Conservation (phyloP, 2,113 vertebrate species). For the Damaliscus lunatus region DNA sequence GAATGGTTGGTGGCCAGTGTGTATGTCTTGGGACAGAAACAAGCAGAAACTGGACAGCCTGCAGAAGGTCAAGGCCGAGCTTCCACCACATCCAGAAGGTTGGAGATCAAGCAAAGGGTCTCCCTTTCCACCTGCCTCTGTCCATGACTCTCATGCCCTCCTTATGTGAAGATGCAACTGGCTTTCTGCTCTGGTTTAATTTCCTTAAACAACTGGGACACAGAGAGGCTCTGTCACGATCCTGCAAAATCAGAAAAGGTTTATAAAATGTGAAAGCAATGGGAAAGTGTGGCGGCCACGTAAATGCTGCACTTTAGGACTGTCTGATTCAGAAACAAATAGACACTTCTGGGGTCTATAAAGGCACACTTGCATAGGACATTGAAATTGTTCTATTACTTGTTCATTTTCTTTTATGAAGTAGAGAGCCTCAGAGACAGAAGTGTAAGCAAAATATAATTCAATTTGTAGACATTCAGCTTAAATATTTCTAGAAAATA, state of each 20-base stretch:
- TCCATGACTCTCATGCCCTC: too few relatives aligned
- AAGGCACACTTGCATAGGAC: accelerated
- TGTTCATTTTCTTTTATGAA: not conserved
- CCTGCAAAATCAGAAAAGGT: not conserved
- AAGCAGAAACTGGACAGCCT: not conserved
- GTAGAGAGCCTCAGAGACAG: not conserved
- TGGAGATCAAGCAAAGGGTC: not conserved
- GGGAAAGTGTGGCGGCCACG: not conserved
- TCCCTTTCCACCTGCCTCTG: not conserved
- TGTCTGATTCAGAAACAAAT: not conserved
- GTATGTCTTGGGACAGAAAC: not conserved
- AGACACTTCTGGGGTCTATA: not conserved
- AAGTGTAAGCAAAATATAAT: not conserved
- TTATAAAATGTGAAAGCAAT: not conserved
- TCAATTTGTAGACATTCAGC: not conserved
- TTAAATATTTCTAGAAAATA: not conserved
- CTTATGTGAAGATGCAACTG: not conserved
- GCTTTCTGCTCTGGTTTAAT: not conserved
- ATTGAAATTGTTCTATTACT: not conserved
- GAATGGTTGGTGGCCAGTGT: not conserved
- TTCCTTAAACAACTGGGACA: not conserved
- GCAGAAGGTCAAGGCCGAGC: not conserved
- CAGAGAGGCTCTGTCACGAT: not conserved
- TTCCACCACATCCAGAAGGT: accelerated
- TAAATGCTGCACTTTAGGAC: too few relatives aligned